phyloP scores from a whole-genome alignment of 1,140 invertebrate species.

The Kradibia gibbosae region DNA sequence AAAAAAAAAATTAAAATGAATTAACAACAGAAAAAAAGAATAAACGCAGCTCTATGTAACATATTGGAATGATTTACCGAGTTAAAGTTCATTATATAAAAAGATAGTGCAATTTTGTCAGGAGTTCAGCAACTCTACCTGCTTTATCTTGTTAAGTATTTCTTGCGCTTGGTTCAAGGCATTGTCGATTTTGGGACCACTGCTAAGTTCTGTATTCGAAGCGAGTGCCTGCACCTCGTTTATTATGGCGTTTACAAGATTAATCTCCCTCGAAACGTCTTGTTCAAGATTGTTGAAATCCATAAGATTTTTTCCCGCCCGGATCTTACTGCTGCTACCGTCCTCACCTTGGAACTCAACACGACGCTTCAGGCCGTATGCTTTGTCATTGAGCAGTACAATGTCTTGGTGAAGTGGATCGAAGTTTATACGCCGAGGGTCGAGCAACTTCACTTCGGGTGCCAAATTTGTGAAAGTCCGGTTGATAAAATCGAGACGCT shows the following conservation, averaged over 20 bases:
- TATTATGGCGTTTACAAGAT: slow-evolving; percentile 76
- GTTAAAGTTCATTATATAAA: too few relatives aligned
- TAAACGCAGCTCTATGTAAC: too few relatives aligned
- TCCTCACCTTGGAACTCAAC: slow-evolving; percentile 71
- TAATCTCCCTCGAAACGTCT: slow-evolving; percentile 72
- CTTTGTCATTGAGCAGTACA: slow-evolving; percentile 74
- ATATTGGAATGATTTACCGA: too few relatives aligned
- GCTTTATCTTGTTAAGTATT: slow-evolving; percentile 79
- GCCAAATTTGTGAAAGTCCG: slow-evolving; percentile 76
- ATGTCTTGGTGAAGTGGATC: slow-evolving; percentile 76
- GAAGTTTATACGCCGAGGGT: slow-evolving; percentile 79
- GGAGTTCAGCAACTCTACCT: too few relatives aligned
- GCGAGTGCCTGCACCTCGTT: slow-evolving; percentile 79
- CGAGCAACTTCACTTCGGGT: slow-evolving; percentile 78
- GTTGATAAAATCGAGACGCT: slow-evolving; percentile 83
- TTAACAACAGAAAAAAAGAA: too few relatives aligned
- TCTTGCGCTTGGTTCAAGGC: slow-evolving; percentile 82
- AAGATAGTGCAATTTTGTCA: too few relatives aligned
- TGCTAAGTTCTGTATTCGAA: slow-evolving; percentile 77
- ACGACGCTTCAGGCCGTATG: slow-evolving; percentile 75
- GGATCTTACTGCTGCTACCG: slow-evolving; percentile 71
- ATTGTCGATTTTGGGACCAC: slow-evolving; percentile 82
- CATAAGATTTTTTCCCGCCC: slow-evolving; percentile 73
- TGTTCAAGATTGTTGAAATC: slow-evolving; percentile 74
- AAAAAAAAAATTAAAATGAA: too few relatives aligned